phyloP scores from a whole-genome alignment of 1,140 invertebrate species.

The Orius laevigatus region DNA sequence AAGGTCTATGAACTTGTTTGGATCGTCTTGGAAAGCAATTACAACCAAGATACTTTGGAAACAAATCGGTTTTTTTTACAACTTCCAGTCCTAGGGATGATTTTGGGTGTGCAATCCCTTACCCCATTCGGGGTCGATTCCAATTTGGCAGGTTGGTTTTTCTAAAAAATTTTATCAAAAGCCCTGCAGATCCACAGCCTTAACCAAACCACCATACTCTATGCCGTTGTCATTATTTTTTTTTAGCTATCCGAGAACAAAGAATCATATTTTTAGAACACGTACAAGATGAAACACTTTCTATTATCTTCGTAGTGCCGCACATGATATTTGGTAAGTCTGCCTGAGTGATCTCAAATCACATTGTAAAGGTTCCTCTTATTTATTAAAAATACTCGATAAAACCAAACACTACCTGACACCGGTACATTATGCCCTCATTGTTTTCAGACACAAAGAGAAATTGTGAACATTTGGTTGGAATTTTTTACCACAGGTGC shows the following conservation, averaged over 20 bases:
- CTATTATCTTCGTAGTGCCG: slow-evolving; percentile 85
- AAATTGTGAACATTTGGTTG: slow-evolving; percentile 62
- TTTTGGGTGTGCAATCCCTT: slow-evolving; percentile 33
- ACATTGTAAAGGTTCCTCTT: slow-evolving; percentile 52
- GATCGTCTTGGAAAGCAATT: slow-evolving; percentile 57
- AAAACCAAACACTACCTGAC: background rate
- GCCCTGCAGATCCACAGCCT: background rate
- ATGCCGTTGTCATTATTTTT: slow-evolving; percentile 13
- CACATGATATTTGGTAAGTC: slow-evolving; percentile 97
- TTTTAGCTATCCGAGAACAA: slow-evolving; percentile 72
- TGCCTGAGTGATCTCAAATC: slow-evolving; percentile 77
- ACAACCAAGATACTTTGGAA: slow-evolving; percentile 34
- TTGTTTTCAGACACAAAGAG: slow-evolving; percentile 53
- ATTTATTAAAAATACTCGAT: background rate
- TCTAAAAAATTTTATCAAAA: background rate
- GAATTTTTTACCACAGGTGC: slow-evolving; percentile 87
- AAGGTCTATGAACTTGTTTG: slow-evolving; percentile 90
- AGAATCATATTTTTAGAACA: slow-evolving; percentile 93
- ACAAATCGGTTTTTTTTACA: slow-evolving; percentile 35
- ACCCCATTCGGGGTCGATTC: slow-evolving; percentile 82
- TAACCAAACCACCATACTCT: background rate
- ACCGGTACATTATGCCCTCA: slow-evolving; percentile 34
- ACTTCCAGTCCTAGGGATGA: slow-evolving; percentile 50
- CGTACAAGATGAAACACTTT: slow-evolving; percentile 98
- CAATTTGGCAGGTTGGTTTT: slow-evolving; percentile 56